A percentile compares a stretch with the other conserved stretches of the same genome.
phyloP scores from a whole-genome alignment of 2,888 invertebrate genomes.

The Caenorhabditis afra region DNA sequence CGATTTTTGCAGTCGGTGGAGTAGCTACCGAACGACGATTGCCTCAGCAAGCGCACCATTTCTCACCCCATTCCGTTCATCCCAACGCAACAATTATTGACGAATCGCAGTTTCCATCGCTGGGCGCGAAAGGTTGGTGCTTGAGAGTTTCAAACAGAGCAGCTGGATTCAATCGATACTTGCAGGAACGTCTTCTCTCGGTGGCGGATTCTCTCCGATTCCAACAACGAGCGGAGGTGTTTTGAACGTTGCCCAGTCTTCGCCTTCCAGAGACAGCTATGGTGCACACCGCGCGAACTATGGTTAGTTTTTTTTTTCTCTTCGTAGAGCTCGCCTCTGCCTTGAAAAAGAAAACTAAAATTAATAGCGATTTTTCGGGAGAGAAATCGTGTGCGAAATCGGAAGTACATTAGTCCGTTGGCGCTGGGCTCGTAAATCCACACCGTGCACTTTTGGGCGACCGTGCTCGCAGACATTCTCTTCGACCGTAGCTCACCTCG shows the following conservation, averaged over 20 bases:
- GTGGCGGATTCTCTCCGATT: constrained; percentile 71
- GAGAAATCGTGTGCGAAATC: no score
- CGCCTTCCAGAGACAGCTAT: constrained; percentile 61
- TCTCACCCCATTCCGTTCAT: constrained; percentile 24
- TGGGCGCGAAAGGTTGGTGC: constrained; percentile 73
- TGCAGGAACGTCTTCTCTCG: constrained; percentile 68
- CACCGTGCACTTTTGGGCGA: constrained; percentile 12
- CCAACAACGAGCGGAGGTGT: constrained; percentile 70
- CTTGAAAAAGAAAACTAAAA: background rate
- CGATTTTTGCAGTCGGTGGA: constrained; percentile 58
- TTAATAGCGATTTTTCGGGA: constrained; percentile 13
- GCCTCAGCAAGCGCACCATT: constrained; percentile 43
- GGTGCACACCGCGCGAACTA: constrained; percentile 63
- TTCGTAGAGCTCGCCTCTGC: background rate
- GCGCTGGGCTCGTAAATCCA: no score
- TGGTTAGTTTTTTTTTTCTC: constrained; percentile 53
- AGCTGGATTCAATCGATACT: background rate
- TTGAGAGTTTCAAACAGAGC: background rate
- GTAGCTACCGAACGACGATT: constrained; percentile 69
- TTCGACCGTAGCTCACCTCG: constrained; percentile 24
- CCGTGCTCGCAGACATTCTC: constrained; percentile 28
- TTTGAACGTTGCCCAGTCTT: constrained; percentile 65
- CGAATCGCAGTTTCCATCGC: constrained; percentile 77
- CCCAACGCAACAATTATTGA: constrained; percentile 73
- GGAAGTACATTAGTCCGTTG: no score